These are phyloP conservation scores for Holacanthella duospinosa DNA, from an alignment of 2,888 invertebrate genomes.

Conservation along the genomic window DNA sequence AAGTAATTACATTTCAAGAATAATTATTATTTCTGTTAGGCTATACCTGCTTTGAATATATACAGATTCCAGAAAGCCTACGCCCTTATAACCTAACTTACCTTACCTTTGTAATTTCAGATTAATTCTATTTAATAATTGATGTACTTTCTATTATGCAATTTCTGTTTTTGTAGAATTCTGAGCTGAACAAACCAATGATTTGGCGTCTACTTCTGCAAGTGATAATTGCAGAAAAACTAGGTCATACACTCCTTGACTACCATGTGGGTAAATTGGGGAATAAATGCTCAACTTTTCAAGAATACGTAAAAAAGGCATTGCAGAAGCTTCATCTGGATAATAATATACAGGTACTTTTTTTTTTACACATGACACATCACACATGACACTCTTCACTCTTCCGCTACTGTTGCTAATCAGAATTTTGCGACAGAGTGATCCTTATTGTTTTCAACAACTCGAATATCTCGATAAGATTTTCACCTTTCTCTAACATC, in stretches of 20 bases:
- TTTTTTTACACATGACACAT: neutral
- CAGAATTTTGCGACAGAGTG: neutral
- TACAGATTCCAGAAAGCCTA: too few species aligned
- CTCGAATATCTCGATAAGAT: too few species aligned
- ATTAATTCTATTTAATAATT: neutral
- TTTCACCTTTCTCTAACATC: too few species aligned
- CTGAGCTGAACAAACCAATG: constrained; percentile 43
- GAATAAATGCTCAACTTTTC: constrained; percentile 53
- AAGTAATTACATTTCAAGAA: too few species aligned
- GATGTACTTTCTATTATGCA: neutral
- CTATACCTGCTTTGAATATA: too few species aligned
- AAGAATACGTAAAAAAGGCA: constrained; percentile 59
- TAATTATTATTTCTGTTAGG: too few species aligned
- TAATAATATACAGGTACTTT: constrained; percentile 4
- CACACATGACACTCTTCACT: too few species aligned
- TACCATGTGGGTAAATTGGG: constrained; percentile 54
- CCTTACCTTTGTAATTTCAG: neutral
- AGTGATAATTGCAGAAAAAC: constrained; percentile 45
- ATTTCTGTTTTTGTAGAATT: neutral
- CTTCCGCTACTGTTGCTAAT: neutral
- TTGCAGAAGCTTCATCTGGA: constrained; percentile 44
- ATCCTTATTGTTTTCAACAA: neutral
- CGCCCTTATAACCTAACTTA: too few species aligned
- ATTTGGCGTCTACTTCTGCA: constrained; percentile 65
- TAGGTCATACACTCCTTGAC: constrained; percentile 41